A percentile compares a stretch with the other conserved stretches of the same genome.
phyloP scores from a whole-genome alignment of 2,113 vertebrate genomes.

The Monopterus albus region DNA sequence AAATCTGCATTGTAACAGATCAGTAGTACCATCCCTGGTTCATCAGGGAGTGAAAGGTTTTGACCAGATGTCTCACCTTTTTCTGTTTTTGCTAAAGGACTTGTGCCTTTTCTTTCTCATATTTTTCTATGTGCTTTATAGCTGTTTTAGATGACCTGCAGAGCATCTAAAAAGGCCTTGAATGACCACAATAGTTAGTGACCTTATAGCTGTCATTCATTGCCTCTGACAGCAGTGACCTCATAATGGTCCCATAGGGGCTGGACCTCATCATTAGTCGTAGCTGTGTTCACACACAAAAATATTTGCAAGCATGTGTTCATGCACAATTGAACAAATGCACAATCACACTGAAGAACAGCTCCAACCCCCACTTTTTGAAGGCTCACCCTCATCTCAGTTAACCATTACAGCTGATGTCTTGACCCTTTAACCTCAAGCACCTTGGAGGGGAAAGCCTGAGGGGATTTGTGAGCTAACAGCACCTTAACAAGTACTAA shows the following conservation, averaged over 20 bases:
- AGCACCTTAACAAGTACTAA: conserved; percentile 33
- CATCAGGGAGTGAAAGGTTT: conserved; percentile 16
- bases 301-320: conserved; percentile 8
- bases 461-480: conserved; percentile 48
- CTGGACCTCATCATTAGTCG: conserved; percentile 31
- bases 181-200: conserved; percentile 38
- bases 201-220: conserved; percentile 49
- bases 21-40: background rate
- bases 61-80: background rate
- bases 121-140: conserved; percentile 54
- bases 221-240: conserved; percentile 58
- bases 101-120: conserved; percentile 38
- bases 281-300: background rate
- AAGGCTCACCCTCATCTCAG: conserved; percentile 61
- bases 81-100: conserved; percentile 35
- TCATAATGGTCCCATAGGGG: conserved; percentile 48
- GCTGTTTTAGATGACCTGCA: conserved; percentile 32
- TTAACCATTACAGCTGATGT: conserved; percentile 70
- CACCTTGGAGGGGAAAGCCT: conserved; percentile 52
- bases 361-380: background rate
- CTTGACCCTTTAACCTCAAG: conserved; percentile 73
- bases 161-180: conserved; percentile 33
- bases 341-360: conserved; percentile 13
- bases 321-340: conserved; percentile 28
- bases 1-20: background rate